These are phyloP conservation scores for Diphyllodes magnificus DNA, from an alignment of 2,113 vertebrate species.

Conservation along the genomic window DNA sequence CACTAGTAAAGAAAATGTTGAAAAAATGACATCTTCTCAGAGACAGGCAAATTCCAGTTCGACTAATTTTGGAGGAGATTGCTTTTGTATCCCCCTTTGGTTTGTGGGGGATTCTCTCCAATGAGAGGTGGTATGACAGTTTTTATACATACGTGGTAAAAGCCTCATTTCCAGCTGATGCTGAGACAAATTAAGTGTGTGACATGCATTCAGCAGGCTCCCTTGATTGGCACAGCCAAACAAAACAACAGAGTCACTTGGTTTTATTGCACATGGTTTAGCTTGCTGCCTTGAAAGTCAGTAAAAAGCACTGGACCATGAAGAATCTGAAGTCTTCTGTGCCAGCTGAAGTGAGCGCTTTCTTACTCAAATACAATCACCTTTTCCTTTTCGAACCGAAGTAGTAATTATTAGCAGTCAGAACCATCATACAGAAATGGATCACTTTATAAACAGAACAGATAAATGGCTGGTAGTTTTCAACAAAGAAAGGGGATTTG, in stretches of 20 bases:
- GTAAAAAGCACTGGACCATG: background rate
- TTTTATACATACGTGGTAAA: background rate
- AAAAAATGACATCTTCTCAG: background rate
- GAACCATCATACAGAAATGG: background rate
- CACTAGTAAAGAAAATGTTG: background rate
- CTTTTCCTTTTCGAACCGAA: background rate
- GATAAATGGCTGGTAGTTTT: background rate
- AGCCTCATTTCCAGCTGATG: background rate
- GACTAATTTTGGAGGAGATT: background rate
- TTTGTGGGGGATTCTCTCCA: background rate
- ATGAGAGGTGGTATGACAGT: background rate
- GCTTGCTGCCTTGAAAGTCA: background rate
- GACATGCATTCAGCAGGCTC: background rate
- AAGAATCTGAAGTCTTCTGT: background rate
- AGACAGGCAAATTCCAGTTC: background rate
- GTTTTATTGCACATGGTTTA: background rate
- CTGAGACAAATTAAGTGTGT: background rate
- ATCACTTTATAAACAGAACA: background rate
- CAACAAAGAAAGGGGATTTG: background rate
- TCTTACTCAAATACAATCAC: background rate
- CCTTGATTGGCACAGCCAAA: background rate
- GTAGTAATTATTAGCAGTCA: background rate
- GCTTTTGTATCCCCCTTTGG: background rate
- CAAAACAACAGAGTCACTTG: background rate
- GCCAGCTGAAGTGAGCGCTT: background rate